Percentiles rank a stretch among this genome's conserved stretches.
phyloP scores from a whole-genome alignment of 2,113 vertebrate genomes.

The Polypterus bichir region DNA sequence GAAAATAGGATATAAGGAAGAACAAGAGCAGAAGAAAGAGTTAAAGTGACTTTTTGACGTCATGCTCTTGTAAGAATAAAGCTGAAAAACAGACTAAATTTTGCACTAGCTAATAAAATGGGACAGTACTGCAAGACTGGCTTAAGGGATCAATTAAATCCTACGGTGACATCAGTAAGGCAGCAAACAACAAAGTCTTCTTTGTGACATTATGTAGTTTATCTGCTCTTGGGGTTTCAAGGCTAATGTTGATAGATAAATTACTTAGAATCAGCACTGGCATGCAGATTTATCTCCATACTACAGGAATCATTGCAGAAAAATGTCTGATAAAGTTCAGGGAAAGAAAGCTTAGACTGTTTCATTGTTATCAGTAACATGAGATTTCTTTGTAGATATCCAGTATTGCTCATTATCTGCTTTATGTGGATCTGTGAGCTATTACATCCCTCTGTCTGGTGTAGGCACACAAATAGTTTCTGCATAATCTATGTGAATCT shows the following conservation, averaged over 20 bases:
- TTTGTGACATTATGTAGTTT: slow-evolving; percentile 51
- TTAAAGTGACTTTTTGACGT: no score
- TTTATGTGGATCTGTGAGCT: no score
- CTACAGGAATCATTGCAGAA: slow-evolving; percentile 34
- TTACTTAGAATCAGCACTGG: slow-evolving; percentile 35
- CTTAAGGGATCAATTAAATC: neutral
- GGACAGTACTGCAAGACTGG: neutral
- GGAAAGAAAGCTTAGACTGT: slow-evolving; percentile 54
- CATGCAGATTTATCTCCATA: slow-evolving; percentile 62
- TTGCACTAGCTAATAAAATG: slow-evolving; percentile 13
- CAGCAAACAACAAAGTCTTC: slow-evolving; percentile 17
- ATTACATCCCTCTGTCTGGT: no score
- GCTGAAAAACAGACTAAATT: neutral
- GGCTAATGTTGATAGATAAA: slow-evolving; percentile 53
- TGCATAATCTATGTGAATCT: no score
- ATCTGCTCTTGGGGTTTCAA: slow-evolving; percentile 38
- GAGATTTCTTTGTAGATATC: no score
- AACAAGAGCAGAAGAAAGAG: no score
- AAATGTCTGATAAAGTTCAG: slow-evolving; percentile 37
- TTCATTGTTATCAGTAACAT: slow-evolving; percentile 31
- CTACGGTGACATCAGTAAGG: slow-evolving; percentile 5
- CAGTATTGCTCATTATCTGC: no score
- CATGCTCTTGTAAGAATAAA: no score
- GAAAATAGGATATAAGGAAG: no score
- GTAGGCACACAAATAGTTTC: no score